Evolutionary conservation across 2,113 vertebrate species (phyloP).

Genomic region (Gasterosteus nipponicus): DNA sequence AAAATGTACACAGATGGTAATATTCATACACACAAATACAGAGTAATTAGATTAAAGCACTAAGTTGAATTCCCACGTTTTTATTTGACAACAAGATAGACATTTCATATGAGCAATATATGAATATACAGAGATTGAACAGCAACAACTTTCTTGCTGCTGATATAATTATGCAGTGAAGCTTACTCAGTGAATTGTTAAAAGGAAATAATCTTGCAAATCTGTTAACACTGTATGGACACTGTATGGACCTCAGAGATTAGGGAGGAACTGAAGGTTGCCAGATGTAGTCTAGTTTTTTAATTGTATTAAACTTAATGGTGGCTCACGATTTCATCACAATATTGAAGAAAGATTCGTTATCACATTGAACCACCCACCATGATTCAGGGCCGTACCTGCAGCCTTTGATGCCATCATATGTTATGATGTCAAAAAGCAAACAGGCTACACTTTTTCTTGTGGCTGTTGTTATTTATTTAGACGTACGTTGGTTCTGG

Average conservation of each 20-base stretch:
- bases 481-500: background rate
- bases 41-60: background rate
- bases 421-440: background rate
- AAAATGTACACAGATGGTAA: background rate
- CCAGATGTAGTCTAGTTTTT: background rate
- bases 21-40: background rate
- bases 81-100: background rate
- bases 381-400: too few relatives aligned
- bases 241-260: background rate
- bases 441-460: background rate
- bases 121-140: background rate
- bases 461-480: background rate
- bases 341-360: background rate
- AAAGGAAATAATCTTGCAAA: background rate
- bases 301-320: background rate
- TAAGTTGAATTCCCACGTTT: background rate
- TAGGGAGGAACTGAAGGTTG: background rate
- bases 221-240: background rate
- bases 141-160: background rate
- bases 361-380: background rate
- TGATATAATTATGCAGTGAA: background rate
- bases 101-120: background rate
- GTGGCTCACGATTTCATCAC: background rate
- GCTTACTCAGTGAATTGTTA: background rate
- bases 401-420: background rate